Percentiles rank a stretch among this genome's conserved stretches.
phyloP scores from a whole-genome alignment of 2,797 vertebrate species.

The Enteromius trimaculatus region DNA sequence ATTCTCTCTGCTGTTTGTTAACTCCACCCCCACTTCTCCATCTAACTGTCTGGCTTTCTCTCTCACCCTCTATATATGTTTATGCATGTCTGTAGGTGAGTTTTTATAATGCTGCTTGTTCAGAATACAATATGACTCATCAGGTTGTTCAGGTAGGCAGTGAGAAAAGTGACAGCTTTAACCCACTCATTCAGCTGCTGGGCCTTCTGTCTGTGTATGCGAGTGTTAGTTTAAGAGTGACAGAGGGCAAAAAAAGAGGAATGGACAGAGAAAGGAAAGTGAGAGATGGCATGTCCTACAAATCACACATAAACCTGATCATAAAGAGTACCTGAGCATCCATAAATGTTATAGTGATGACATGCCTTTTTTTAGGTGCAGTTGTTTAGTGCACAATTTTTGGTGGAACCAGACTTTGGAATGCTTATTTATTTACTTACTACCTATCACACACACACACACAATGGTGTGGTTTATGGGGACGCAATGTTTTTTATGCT shows the following conservation, averaged over 20 bases:
- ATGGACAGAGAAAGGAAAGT: constrained; percentile 3
- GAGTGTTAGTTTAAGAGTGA: constrained; percentile 39
- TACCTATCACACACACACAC: no score
- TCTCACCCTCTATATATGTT: constrained; percentile 32
- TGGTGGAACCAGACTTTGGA: background rate
- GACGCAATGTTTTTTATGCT: no score
- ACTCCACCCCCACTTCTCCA: constrained; percentile 36
- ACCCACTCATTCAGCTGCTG: constrained; percentile 48
- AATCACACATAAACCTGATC: constrained; percentile 31
- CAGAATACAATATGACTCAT: constrained; percentile 49
- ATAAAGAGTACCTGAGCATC: constrained; percentile 54
- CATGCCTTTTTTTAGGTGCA: background rate
- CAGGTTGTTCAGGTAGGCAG: constrained; percentile 52
- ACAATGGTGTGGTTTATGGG: no score
- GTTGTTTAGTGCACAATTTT: background rate
- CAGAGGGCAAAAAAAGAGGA: constrained; percentile 30
- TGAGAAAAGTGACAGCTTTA: constrained; percentile 48
- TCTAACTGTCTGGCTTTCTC: constrained; percentile 4
- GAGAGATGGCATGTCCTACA: constrained; percentile 14
- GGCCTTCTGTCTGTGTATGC: constrained; percentile 41
- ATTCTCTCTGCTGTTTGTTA: constrained; percentile 40
- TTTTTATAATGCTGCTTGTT: constrained; percentile 51
- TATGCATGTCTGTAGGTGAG: constrained; percentile 51
- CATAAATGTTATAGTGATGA: background rate
- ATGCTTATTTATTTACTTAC: background rate